Base-by-base conservation (phyloP, 2,797 vertebrate species). In the Gobionotothen gibberifrons region DNA sequence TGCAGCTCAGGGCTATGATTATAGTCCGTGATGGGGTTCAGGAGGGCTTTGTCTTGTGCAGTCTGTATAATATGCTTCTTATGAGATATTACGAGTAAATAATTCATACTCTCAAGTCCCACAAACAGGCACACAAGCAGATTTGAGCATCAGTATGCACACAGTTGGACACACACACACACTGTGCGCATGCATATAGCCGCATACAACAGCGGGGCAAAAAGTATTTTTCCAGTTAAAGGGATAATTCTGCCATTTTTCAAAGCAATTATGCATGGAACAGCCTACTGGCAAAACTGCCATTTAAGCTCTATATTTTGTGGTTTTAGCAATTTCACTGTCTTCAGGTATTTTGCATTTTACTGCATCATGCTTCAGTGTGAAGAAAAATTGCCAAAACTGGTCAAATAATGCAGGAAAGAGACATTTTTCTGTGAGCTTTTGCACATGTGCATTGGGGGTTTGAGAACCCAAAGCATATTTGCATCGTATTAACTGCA, bases 11-110 rank as follows among this genome's bases (percentile, higher is more conserved):
- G 83, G 85, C 76, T 77, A 71, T 84, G 83, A 88, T 89, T 92
- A 85, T 36, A 87, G 75, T 73, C 77, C 40, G 73, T 67, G 79
- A 89, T 77, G 73, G 77, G 65, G 83, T 88, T 84, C 83, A 86
- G 79, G 58, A 85, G 80, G 81, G 67, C 85, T 89, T 89, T 87
- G 86, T 89, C 86, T 90, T 82, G 62, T 85, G 77, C 67, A 56
- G 79, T 87, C 84, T 72, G 80, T 84, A 78, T 88, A 86, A 89
- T 91, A 76, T 71, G 70, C 78, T 83, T 86, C 83, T 87, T 84
- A 88, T 86, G 82, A 88, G 81, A 86, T 91, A 90, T 88, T 87
- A 83, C 87, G 81, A 8, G 81, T 92, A 84, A 90, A 91, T 92
- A 90, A 91, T 90, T 89, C 90, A 92, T 87, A 64, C 68, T 59